These are phyloP conservation scores for Stictocephala bisonia DNA, from an alignment of 2,888 invertebrate species.

Conservation along the genomic window DNA sequence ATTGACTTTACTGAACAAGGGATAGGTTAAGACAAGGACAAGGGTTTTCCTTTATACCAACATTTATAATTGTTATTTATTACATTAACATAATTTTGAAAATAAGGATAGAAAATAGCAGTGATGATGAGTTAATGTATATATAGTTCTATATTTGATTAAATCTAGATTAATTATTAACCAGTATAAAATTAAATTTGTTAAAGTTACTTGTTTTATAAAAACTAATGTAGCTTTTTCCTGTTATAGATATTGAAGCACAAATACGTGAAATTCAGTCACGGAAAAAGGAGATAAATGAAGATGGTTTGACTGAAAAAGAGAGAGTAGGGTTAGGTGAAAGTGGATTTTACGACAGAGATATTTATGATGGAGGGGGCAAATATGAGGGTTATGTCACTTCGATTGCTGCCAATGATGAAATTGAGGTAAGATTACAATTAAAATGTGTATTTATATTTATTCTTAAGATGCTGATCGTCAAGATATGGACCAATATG, in stretches of 20 bases:
- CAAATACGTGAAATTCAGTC: slow-evolving; percentile 92
- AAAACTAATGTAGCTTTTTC: slow-evolving; percentile 55
- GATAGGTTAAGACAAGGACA: too few species aligned
- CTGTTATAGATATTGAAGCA: slow-evolving; percentile 88
- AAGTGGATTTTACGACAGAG: slow-evolving; percentile 89
- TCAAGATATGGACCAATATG: too few species aligned
- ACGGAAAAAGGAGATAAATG: slow-evolving; percentile 82
- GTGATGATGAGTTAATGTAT: too few species aligned
- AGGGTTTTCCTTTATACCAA: too few species aligned
- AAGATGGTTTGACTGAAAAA: slow-evolving; percentile 69
- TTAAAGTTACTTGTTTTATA: slow-evolving; percentile 8
- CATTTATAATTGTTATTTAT: too few species aligned
- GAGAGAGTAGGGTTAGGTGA: slow-evolving; percentile 88
- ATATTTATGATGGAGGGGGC: slow-evolving; percentile 90
- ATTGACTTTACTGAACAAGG: too few species aligned
- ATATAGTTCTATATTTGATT: not conserved
- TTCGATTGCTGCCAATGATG: slow-evolving; percentile 96
- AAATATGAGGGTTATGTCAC: slow-evolving; percentile 95
- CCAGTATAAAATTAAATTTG: not conserved
- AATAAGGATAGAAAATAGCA: too few species aligned
- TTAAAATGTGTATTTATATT: slow-evolving; percentile 24
- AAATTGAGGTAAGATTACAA: slow-evolving; percentile 75
- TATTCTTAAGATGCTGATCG: too few species aligned
- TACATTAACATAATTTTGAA: too few species aligned
- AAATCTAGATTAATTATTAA: not conserved